Evolutionary conservation across 2,888 invertebrate species (phyloP), one percentile per base, ranked within the genome.

Genomic region (Xestia sexstrigata): DNA sequence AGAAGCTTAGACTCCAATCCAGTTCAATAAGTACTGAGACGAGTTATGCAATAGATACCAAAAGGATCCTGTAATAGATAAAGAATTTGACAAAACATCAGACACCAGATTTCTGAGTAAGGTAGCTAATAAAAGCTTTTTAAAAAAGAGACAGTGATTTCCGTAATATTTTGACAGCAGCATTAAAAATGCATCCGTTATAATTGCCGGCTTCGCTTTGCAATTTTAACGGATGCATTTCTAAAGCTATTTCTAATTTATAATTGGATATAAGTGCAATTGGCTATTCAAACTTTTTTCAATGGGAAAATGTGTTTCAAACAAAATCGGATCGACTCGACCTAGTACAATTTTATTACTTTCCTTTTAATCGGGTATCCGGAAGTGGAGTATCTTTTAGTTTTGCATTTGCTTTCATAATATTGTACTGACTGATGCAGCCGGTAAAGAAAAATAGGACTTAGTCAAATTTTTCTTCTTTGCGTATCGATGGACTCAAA

Each of bases 81-180:
- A 42, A 30, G 0, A 66, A n/a, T n/a, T n/a, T 65, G 11, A 7
- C 26, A 42, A 55, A 68, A 69, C 9, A 47, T n/a, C 42, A 39
- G n/a, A 52, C 13, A 45, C 15, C 77, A 76, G 81, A 47, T 23
- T 55, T 73, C 20, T 47, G 82, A 85, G 58, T 70, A 62, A 45
- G 62, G 45, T 62, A 30, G 26, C 49, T 69, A 62, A 62, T 49
- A 13, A 30, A 9, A 17, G 17, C 30, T 17, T 71, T 63, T 67
- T 69, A 63, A 68, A 55, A 81, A 74, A 67, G 11, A 23, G 17
- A 35, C 17, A 39, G 45, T 66, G 78, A 66, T 60, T 66, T 66
- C 76, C 65, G 39, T 67, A 94, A 94, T 95, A 94, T 96, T 96
- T 91, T 95, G 96, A 95, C 95, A 94, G 90, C 84, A 88, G 88